These are phyloP conservation scores for Augiades crinisus DNA, from an alignment of 2,888 invertebrate species.

Conservation along the genomic window DNA sequence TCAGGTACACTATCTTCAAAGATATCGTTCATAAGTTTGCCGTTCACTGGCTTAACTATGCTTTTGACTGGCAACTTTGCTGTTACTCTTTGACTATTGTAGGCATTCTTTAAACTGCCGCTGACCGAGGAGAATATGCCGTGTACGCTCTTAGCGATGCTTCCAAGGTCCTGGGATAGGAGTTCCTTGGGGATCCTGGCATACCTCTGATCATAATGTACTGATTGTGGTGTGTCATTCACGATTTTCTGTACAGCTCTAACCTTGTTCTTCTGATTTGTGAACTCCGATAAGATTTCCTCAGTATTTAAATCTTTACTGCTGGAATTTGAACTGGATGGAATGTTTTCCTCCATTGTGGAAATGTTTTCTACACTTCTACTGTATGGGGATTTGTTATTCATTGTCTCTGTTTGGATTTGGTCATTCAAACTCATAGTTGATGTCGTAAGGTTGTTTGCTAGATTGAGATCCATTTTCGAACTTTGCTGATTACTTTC, in stretches of 20 bases:
- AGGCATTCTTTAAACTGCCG: constrained; percentile 70
- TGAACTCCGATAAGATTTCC: constrained; percentile 57
- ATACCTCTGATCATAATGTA: constrained; percentile 44
- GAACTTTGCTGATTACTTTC: background rate
- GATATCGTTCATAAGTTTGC: constrained; percentile 69
- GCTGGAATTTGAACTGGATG: constrained; percentile 34
- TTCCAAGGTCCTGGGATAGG: constrained; percentile 65
- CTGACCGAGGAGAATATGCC: constrained; percentile 74
- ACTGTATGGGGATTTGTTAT: constrained; percentile 48
- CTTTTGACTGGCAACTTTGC: constrained; percentile 50
- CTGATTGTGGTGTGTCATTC: constrained; percentile 42
- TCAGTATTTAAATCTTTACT: constrained; percentile 53
- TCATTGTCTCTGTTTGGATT: constrained; percentile 33
- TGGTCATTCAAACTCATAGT: constrained; percentile 56
- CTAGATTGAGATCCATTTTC: constrained; percentile 3
- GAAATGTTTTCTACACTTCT: constrained; percentile 66
- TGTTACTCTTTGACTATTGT: constrained; percentile 52
- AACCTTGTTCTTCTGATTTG: constrained; percentile 56
- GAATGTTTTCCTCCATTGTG: constrained; percentile 32
- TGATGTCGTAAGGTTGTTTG: constrained; percentile 47
- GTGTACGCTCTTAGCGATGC: constrained; percentile 74
- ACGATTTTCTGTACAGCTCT: constrained; percentile 55
- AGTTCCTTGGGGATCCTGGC: constrained; percentile 63
- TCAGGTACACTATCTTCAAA: constrained; percentile 52
- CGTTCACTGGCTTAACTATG: constrained; percentile 49